Evolutionary conservation across 2,888 invertebrate species (phyloP).

Genomic region (Aplocera efformata): DNA sequence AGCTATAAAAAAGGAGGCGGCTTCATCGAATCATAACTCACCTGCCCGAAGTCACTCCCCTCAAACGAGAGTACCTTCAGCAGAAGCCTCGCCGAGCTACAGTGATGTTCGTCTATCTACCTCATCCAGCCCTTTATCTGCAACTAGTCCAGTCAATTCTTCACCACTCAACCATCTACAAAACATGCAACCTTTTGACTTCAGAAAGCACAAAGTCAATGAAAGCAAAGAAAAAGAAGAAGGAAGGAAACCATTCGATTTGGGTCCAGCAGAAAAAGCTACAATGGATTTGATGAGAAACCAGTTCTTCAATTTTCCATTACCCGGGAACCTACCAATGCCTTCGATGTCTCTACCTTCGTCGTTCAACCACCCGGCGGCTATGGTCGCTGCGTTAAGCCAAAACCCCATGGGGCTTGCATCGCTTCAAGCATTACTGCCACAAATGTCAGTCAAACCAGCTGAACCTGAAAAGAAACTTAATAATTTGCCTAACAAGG

Average conservation of each 20-base stretch:
- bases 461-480: constrained; percentile 69
- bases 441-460: constrained; percentile 80
- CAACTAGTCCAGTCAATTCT: constrained; percentile 82
- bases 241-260: constrained; percentile 68
- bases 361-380: constrained; percentile 81
- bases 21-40: constrained; percentile 59
- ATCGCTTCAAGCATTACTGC: constrained; percentile 82
- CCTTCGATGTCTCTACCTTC: constrained; percentile 78
- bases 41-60: constrained; percentile 52
- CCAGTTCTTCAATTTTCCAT: constrained; percentile 82
- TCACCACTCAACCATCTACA: constrained; percentile 94
- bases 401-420: constrained; percentile 82
- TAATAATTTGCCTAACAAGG: constrained; percentile 43
- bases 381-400: constrained; percentile 82
- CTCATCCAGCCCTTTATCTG: constrained; percentile 70
- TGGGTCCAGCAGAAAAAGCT: constrained; percentile 58
- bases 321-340: constrained; percentile 81
- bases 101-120: constrained; percentile 62
- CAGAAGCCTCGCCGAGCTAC: constrained; percentile 64
- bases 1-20: constrained; percentile 55
- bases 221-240: constrained; percentile 63
- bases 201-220: constrained; percentile 82
- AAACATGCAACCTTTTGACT: constrained; percentile 98
- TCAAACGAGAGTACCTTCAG: constrained; percentile 54
- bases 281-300: constrained; percentile 83